These are phyloP conservation scores for Vulpes lagopus DNA, from an alignment of 2,113 vertebrate genomes.

Conservation along the genomic window DNA sequence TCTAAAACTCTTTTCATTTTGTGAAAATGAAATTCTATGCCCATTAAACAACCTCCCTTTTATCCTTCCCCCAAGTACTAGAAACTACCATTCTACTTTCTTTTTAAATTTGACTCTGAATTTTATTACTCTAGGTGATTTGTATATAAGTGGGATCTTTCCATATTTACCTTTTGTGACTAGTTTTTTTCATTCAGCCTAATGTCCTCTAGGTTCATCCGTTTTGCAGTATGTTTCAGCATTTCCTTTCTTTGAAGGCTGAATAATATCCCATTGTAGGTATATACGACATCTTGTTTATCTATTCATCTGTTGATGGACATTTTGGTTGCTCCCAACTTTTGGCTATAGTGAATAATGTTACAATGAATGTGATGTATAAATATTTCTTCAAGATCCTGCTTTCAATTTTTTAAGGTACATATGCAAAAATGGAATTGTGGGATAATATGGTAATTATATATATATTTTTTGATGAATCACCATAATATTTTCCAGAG, in stretches of 20 bases:
- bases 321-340: not conserved
- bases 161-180: not conserved
- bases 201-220: not conserved
- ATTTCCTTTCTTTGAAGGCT: not conserved
- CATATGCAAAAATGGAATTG: not conserved
- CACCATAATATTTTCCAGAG: not conserved
- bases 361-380: not conserved
- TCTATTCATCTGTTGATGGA: not conserved
- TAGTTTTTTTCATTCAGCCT: not conserved
- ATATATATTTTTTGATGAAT: not conserved
- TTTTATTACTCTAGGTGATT: not conserved
- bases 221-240: not conserved
- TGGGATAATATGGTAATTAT: not conserved
- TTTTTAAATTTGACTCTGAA: not conserved
- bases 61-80: not conserved
- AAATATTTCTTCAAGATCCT: not conserved
- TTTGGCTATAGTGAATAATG: not conserved
- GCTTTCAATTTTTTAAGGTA: not conserved
- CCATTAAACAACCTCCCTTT: not conserved
- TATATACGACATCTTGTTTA: not conserved
- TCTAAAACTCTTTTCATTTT: not conserved
- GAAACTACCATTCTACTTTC: not conserved
- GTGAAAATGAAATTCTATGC: not conserved
- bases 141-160: not conserved
- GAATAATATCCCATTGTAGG: not conserved